phyloP scores from a whole-genome alignment of 2,888 invertebrate genomes.

The Drosophila mettleri region DNA sequence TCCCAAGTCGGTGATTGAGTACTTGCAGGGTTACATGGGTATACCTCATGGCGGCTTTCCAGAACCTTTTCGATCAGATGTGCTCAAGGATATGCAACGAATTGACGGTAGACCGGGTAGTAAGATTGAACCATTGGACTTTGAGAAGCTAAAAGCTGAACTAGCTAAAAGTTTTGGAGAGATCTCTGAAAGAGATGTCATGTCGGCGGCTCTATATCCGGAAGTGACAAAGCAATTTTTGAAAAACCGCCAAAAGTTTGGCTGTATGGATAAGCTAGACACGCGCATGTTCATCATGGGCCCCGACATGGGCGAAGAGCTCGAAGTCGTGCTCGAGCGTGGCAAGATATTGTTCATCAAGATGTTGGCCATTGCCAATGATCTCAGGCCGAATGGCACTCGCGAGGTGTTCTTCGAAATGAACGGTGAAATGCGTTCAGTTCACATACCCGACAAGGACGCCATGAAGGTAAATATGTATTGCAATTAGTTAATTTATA shows the following conservation, averaged over 20 bases:
- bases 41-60: constrained; percentile 98
- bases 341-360: constrained; percentile 98
- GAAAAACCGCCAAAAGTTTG: constrained; percentile 92
- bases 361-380: constrained; percentile 96
- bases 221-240: constrained; percentile 96
- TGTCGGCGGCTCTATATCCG: constrained; percentile 98
- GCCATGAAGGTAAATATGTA: constrained; percentile 87
- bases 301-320: constrained; percentile 93
- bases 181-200: constrained; percentile 93
- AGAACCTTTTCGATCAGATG: constrained; percentile 95
- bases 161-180: constrained; percentile 90
- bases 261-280: constrained; percentile 97
- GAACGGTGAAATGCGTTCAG: constrained; percentile 98
- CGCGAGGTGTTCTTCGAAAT: constrained; percentile 99
- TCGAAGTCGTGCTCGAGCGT: constrained; percentile 96
- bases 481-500: too few relatives aligned
- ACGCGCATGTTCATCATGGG: constrained; percentile 98
- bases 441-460: constrained; percentile 96
- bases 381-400: constrained; percentile 95
- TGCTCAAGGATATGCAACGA: constrained; percentile 91
- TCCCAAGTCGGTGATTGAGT: constrained; percentile 99
- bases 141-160: constrained; percentile 91
- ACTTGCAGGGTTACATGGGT: constrained; percentile 97
- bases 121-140: constrained; percentile 92
- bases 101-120: constrained; percentile 97